Percentiles rank a stretch among this genome's conserved stretches.
Conservation (phyloP, 2,797 vertebrate species). For the Argyrosomus regius region DNA sequence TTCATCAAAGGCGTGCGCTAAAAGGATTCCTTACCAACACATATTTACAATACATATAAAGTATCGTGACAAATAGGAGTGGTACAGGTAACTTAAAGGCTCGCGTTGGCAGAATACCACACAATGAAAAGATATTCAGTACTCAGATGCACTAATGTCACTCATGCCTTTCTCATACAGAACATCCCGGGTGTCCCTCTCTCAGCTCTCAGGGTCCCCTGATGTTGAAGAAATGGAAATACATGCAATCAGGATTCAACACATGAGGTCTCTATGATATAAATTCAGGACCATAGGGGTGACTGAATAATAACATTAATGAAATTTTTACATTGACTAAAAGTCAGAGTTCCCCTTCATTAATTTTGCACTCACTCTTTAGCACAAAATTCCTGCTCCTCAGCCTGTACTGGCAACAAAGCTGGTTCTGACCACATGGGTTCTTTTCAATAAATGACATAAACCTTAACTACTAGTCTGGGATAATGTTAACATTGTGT, state of each 20-base stretch:
- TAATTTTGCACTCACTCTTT: constrained; percentile 79
- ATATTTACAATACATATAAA: background rate
- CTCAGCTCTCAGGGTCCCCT: constrained; percentile 63
- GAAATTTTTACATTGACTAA: constrained; percentile 85
- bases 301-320: constrained; percentile 86
- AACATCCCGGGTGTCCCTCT: constrained; percentile 47
- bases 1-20: background rate
- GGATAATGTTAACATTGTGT: constrained; percentile 66
- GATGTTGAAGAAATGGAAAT: constrained; percentile 81
- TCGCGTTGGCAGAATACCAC: background rate
- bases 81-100: constrained; percentile 1
- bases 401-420: constrained; percentile 26
- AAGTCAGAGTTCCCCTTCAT: constrained; percentile 84
- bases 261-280: constrained; percentile 75
- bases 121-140: constrained; percentile 35
- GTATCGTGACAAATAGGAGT: background rate
- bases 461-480: constrained; percentile 40
- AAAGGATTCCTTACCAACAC: background rate
- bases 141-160: constrained; percentile 42
- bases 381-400: constrained; percentile 43
- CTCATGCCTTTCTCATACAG: constrained; percentile 50
- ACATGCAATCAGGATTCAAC: constrained; percentile 82
- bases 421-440: constrained; percentile 17
- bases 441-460: constrained; percentile 55
- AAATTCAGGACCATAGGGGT: constrained; percentile 83